Evolutionary conservation across 2,113 vertebrate genomes (phyloP).

Genomic region (Sciurus niger): DNA sequence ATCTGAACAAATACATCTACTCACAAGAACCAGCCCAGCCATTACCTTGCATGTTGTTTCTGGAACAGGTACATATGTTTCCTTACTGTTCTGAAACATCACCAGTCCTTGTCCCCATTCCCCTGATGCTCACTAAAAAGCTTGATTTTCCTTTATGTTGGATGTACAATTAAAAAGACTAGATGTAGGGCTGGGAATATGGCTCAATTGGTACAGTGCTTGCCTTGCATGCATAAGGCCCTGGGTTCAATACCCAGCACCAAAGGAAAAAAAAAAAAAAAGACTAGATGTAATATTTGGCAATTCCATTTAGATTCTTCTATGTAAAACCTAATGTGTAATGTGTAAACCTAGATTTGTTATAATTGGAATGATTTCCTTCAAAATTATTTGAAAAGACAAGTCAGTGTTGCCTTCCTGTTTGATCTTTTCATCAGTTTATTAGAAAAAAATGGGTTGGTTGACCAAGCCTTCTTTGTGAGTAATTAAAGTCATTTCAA

Average conservation of each 20-base stretch:
- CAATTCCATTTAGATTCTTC: background rate
- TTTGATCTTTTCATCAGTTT: conserved; percentile 39
- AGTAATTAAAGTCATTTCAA: conserved; percentile 65
- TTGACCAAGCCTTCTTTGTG: conserved; percentile 35
- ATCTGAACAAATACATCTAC: background rate
- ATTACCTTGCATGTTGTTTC: background rate
- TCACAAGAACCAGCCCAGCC: background rate
- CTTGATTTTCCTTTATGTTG: background rate
- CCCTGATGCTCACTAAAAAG: background rate
- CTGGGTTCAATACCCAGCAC: too few relatives aligned
- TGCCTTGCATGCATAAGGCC: too few relatives aligned
- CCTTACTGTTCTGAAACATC: background rate
- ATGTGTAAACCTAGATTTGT: background rate
- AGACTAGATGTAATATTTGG: background rate
- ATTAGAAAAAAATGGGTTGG: conserved; percentile 47
- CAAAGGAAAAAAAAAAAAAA: background rate
- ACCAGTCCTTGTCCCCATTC: background rate
- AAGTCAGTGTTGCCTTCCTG: background rate
- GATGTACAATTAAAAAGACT: background rate
- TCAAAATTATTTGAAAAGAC: conserved; percentile 45
- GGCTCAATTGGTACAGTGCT: too few relatives aligned
- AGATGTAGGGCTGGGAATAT: background rate
- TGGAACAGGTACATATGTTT: background rate
- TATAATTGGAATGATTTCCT: background rate
- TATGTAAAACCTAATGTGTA: background rate